Evolutionary conservation across 2,797 vertebrate species (phyloP).

Genomic region (Malurus leucopterus): DNA sequence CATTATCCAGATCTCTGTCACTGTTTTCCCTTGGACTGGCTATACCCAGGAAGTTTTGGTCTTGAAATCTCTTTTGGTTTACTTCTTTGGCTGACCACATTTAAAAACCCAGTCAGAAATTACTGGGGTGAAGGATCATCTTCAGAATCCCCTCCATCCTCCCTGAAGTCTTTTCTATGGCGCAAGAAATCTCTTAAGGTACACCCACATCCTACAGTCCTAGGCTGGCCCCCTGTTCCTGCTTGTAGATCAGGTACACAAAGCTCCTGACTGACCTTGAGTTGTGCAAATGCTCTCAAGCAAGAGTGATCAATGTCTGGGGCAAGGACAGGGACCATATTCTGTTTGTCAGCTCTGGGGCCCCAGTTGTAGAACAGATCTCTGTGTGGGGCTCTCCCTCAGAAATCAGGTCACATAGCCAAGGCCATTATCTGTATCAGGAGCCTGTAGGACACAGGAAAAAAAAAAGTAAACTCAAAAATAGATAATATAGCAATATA

Average conservation of each 20-base stretch:
- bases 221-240: background rate
- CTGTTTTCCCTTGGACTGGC: background rate
- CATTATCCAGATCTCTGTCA: background rate
- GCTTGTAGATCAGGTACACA: background rate
- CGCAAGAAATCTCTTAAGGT: background rate
- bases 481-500: rapidly evolving
- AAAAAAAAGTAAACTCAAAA: background rate
- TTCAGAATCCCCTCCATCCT: background rate
- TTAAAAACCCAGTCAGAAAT: background rate
- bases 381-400: background rate
- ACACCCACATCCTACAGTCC: rapidly evolving
- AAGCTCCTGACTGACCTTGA: background rate
- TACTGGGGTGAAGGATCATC: background rate
- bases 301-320: rapidly evolving
- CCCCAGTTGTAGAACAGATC: background rate
- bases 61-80: background rate
- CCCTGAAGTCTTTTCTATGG: background rate
- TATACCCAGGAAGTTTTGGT: background rate
- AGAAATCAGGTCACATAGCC: background rate
- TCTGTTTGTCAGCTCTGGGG: background rate
- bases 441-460: background rate
- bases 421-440: background rate
- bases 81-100: background rate
- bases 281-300: background rate
- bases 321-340: background rate